Percentiles rank a stretch among this genome's conserved stretches.
phyloP scores from a whole-genome alignment of 2,888 invertebrate genomes.

The Eremobia ochroleuca region DNA sequence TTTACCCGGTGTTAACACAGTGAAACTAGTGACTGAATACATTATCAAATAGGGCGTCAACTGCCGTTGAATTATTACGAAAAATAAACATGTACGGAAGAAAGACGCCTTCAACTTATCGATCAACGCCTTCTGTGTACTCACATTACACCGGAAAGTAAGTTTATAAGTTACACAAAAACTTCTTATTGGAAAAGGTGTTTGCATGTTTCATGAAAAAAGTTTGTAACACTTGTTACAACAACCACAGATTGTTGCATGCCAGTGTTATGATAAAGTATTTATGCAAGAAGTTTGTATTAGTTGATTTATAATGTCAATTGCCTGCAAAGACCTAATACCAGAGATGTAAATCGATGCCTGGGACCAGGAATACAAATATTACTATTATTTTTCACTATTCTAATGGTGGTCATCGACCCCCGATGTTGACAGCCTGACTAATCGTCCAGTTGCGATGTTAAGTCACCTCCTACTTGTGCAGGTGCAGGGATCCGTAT shows the following conservation, averaged over 20 bases:
- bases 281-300: neutral
- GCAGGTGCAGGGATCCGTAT: neutral
- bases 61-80: slow-evolving; percentile 53
- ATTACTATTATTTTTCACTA: neutral
- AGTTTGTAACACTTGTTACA: neutral
- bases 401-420: slow-evolving; percentile 25
- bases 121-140: slow-evolving; percentile 96
- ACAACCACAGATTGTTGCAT: slow-evolving; percentile 12
- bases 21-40: slow-evolving; percentile 48
- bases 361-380: neutral
- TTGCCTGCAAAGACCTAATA: neutral
- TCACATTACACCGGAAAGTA: slow-evolving; percentile 95
- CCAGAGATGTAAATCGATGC: neutral
- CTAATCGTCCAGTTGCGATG: neutral
- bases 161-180: slow-evolving; percentile 66
- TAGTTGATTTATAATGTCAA: neutral
- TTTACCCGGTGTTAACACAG: slow-evolving; percentile 30
- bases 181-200: slow-evolving; percentile 41
- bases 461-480: neutral
- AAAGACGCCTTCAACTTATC: slow-evolving; percentile 95
- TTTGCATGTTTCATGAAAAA: slow-evolving; percentile 3
- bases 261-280: slow-evolving; percentile 4
- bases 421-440: slow-evolving; percentile 15
- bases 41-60: slow-evolving; percentile 68
- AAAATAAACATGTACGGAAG: slow-evolving; percentile 92